Base-by-base conservation (phyloP, 1,140 invertebrate species). In the Pseudoatta argentina region DNA sequence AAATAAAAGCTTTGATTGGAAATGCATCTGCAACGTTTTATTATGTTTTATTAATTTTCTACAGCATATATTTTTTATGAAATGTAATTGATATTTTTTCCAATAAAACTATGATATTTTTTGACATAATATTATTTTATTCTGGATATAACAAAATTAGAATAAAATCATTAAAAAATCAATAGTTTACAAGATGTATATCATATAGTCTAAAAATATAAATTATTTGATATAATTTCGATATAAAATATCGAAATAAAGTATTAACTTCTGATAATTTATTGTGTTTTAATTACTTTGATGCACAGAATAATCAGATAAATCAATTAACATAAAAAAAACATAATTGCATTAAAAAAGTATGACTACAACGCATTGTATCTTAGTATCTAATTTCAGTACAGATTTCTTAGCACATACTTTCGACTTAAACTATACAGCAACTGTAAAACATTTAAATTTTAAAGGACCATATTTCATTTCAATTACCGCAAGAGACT, bases 401-500 rank as follows among this genome's bases (percentile, higher is more conserved):
- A 51, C 10, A 16, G n/a, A 16, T 72, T 53, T 24, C 24, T 24
- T 1, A 24, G 24, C 24, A 16, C 21, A 14, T n/a, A 55, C 55
- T 57, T 57, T 57, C n/a, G 7, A 8, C n/a, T 57, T 10, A 57
- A 57, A 57, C n/a, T 57, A 51, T 51, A 51, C 3, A 51, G 14
- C 48, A 16, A 51, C 3, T 51, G 18, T n/a, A 21, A 57, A 21
- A n/a, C 55, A 21, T 57, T 57, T 57, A 21, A 30, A 73, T 48
- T 39, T 14, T 34, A 12, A 53, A 30, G 10, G 27, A 18, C 14
- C 0, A 30, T 57, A 24, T 79, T 14, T 57, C 30, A 8, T 21
- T 44, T 30, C 48, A 71, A 83, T 83, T 83, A 63, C 34, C 14
- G n/a, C 24, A 2, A 53, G 21, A 34, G 24, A 63, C 18, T 30